Base-by-base conservation (phyloP, 2,797 vertebrate genomes). In the Hapalemur alaotrensis region DNA sequence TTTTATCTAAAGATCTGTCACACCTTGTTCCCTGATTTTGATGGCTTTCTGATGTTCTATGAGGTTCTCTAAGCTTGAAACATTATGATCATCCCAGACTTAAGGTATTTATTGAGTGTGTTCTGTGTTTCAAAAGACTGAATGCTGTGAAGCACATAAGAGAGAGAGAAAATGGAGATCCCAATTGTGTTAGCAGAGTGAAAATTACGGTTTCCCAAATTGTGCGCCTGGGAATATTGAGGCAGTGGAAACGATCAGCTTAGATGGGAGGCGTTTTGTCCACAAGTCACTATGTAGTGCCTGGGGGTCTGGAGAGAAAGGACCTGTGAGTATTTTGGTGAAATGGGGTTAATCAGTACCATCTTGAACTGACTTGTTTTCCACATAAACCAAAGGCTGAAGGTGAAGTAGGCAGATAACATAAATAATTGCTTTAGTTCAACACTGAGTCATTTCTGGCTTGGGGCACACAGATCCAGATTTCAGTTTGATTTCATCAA, bases 361-460 rank as follows among this genome's bases (percentile, higher is more conserved):
- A 43, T 83, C 82, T 79, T 89, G 84, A 95, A 95, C 75, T 50
- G 86, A 94, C 30, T 50, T 83, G 28, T 96, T 95, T 96, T 86
- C 86, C 75, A 89, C 50, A 41, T 75, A 86, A 95, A 88, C 85
- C 43, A 41, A 57, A 76, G 83, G 65, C 61, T 86, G 80, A 80
- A 91, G 93, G 95, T 93, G 38, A 94, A 82, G 32, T 83, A 85
- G 63, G 46, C n/a, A 96, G 93, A 84, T 91, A 95, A 54, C 69
- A 48, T 14, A 41, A 54, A 86, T 85, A 93, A 93, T 91, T 89
- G 57, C 63, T 97, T 93, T 93, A 87, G 94, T 96, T 95, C 32
- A 46, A 93, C 54, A 76, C 79, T 85, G 80, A 95, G 63, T 94
- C 73, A 79, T 61, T 94, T 83, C 57, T 65, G 70, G 41, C 93